Conservation (phyloP, 2,888 invertebrate species). For the Perizoma flavofasciatum region DNA sequence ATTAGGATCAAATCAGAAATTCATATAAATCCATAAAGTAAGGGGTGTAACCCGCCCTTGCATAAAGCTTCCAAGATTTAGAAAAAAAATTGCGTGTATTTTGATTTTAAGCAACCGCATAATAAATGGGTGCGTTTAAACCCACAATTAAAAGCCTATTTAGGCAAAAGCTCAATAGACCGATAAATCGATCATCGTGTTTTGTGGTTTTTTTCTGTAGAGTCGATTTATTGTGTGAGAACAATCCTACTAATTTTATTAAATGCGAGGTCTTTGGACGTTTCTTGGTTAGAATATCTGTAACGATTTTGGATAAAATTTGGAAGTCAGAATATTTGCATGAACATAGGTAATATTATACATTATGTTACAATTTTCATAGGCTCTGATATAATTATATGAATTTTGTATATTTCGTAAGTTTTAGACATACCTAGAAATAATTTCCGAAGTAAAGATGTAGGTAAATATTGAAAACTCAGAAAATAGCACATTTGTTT, state of each 20-base stretch:
- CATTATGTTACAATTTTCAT: no score
- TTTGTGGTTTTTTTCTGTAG: slow-evolving; percentile 43
- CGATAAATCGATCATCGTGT: slow-evolving; percentile 62
- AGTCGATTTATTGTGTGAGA: slow-evolving; percentile 12
- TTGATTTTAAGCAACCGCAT: slow-evolving; percentile 75
- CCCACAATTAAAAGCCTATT: slow-evolving; percentile 75
- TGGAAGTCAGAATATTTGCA: no score
- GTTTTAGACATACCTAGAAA: background rate
- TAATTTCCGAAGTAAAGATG: background rate
- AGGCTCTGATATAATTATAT: no score
- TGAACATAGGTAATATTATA: no score
- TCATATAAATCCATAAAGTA: slow-evolving; percentile 66
- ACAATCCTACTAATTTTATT: background rate
- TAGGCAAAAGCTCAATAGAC: slow-evolving; percentile 64
- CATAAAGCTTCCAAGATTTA: slow-evolving; percentile 34
- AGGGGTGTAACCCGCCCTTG: slow-evolving; percentile 55
- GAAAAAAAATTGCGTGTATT: slow-evolving; percentile 61
- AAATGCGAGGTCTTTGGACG: no score
- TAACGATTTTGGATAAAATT: no score
- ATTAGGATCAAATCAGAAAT: slow-evolving; percentile 58
- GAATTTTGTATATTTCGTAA: no score
- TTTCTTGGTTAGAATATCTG: no score
- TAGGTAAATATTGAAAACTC: no score
- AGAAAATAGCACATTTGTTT: no score
- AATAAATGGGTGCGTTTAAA: slow-evolving; percentile 60